Evolutionary conservation across 1,140 invertebrate genomes (phyloP).

Genomic region (Leptinotarsa texana): DNA sequence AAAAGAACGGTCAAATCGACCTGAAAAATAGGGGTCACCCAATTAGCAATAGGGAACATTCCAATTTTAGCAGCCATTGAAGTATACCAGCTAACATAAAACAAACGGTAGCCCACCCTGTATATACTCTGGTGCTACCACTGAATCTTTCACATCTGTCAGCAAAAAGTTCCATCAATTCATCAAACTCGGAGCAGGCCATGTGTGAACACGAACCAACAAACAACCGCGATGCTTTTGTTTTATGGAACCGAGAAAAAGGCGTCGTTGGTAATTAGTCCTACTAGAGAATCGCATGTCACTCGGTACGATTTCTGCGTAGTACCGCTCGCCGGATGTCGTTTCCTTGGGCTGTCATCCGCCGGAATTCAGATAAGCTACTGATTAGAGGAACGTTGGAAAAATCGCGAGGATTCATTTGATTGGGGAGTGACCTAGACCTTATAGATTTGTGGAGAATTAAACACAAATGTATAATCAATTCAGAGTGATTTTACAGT

Average conservation of each 20-base stretch:
- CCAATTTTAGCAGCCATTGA: too few relatives aligned
- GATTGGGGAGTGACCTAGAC: too few relatives aligned
- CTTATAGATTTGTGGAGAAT: too few relatives aligned
- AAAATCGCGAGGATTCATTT: too few relatives aligned
- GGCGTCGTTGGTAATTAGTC: neutral
- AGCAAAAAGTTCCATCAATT: neutral
- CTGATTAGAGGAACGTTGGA: neutral
- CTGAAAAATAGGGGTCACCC: too few relatives aligned
- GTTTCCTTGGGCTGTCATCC: conserved; percentile 2
- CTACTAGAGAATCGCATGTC: neutral
- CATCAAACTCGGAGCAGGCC: neutral
- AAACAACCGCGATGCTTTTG: neutral
- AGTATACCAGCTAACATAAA: too few relatives aligned
- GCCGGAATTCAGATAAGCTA: neutral
- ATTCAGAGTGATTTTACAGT: too few relatives aligned
- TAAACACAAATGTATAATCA: too few relatives aligned
- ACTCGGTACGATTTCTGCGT: neutral
- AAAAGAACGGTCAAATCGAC: too few relatives aligned
- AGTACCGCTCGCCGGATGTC: neutral
- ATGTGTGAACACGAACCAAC: neutral
- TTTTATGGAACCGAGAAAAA: neutral
- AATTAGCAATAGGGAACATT: too few relatives aligned
- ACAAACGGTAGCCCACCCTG: too few relatives aligned
- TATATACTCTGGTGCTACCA: too few relatives aligned
- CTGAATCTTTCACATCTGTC: neutral